Evolutionary conservation across 1,140 invertebrate species (phyloP), one percentile per base, ranked within the genome.

Genomic region (Eueides isabella): DNA sequence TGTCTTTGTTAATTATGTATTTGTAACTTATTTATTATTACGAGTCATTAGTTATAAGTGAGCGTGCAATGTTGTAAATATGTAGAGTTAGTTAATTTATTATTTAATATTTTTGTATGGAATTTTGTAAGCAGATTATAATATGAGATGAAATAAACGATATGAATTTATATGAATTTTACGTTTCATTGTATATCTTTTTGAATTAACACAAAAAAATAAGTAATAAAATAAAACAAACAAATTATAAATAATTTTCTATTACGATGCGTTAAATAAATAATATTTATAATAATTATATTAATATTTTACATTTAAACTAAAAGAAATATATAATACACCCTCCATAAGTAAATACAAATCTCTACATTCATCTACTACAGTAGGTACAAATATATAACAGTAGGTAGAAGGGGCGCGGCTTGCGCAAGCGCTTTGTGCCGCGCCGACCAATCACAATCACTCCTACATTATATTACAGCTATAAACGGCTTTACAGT

Each of bases 61-160:
- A 71, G 28, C 23, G 77, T 78, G 77, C 77, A 78, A 78, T 78
- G 30, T 65, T 68, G 72, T 75, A 65, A 63, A 75, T 78, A 75
- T 35, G 33, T 76, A 76, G 67, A 68, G 31, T 70, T 65, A 71
- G 29, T 35, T 77, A 65, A 73, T 63, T 66, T 38, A 68, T 72
- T 72, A 71, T 16, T 14, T 38, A n/a, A 38, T 68, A 63, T 63
- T 31, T 19, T 31, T 29, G 61, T 63, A 63, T 19, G 29, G 0
- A 63, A 9, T n/a, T 12, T 31, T 28, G 61, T 29, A 61, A n/a
- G 3, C 61, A 16, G n/a, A 29, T 62, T 62, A 29, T 30, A 4
- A 19, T 55, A 55, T n/a, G 19, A 55, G 19, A 55, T 55, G 2
- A 55, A 55, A 55, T 55, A 55, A 55, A 55, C 12, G 48, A 55